These are phyloP conservation scores for Acleris holmiana DNA, from an alignment of 2,888 invertebrate genomes.

Conservation along the genomic window DNA sequence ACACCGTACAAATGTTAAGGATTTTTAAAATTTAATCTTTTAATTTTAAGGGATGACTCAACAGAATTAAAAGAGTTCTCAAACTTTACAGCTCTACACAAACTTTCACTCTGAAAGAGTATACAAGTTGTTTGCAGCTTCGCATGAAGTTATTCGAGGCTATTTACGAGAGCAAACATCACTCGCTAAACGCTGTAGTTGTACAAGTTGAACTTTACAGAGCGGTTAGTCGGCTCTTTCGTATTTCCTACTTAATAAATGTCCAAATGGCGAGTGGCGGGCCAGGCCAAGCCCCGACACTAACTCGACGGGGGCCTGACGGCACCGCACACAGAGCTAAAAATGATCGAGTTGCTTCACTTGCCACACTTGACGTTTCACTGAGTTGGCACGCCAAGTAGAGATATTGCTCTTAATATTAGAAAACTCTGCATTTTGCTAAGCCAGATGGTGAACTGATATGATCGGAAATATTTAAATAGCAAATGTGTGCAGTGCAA, in stretches of 20 bases:
- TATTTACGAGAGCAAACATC: conserved; percentile 42
- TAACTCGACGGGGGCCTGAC: conserved; percentile 71
- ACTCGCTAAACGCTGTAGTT: conserved; percentile 48
- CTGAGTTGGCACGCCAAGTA: conserved; percentile 44
- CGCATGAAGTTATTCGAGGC: conserved; percentile 8
- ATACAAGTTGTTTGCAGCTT: conserved; percentile 1
- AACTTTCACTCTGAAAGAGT: conserved; percentile 5
- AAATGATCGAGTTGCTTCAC: conserved; percentile 60
- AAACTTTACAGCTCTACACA: not conserved
- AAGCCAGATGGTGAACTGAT: conserved; percentile 26
- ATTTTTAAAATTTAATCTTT: not conserved
- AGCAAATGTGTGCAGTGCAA: not conserved
- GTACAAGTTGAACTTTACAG: conserved; percentile 48
- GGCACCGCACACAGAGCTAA: conserved; percentile 54
- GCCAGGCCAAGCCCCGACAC: conserved; percentile 56
- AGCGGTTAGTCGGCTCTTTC: conserved; percentile 50
- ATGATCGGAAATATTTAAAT: conserved; percentile 6
- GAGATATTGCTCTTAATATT: conserved; percentile 35
- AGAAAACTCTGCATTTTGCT: conserved; percentile 18
- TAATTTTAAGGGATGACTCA: not conserved
- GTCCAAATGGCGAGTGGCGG: conserved; percentile 54
- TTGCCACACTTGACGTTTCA: conserved; percentile 48
- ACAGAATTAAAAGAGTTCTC: not conserved
- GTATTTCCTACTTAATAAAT: conserved; percentile 72
- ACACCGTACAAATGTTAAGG: not conserved